Evolutionary conservation across 2,797 vertebrate species (phyloP), one percentile per base, ranked within the genome.

Genomic region (Darevskia mixta): DNA sequence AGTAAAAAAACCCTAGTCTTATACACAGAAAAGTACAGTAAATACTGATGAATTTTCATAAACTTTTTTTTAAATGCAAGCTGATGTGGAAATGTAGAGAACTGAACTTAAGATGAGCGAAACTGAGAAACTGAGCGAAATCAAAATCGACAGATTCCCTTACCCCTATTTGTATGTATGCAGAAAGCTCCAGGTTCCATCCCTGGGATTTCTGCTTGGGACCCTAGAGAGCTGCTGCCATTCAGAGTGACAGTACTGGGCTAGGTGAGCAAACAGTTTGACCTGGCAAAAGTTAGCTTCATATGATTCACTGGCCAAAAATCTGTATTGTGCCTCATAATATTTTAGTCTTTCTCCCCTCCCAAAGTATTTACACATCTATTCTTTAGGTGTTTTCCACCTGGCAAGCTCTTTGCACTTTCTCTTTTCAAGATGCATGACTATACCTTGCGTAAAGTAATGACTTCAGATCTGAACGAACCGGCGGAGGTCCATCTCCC

Each of bases 371-470:
- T 83, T n/a, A 25, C 18, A 9, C 49, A 23, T 49, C 82, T 72
- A 10, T 72, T 49, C 20, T n/a, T 38, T 15, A 38, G 25, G 1
- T 35, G 25, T 27, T 20, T 35, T 20, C 71, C 38, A 15, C 23
- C 27, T 20, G 38, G 29, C 18, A 20, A 35, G 27, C 8, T 20
- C 5, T 61, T 3, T 85, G 79, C 82, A 29, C 84, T 91, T 94
- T 79, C 61, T 95, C 41, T 94, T 90, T 90, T 81, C 77, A 92
- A 97, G 97, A 79, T 79, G 27, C 23, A 87, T 7, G 95, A 94
- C 87, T 97, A 95, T 3, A 15, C 90, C 79, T 93, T 98, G 85
- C 93, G 90, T 17, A 95, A 95, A 81, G 94, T 95, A 91, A 95
- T 97, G 93, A 89, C 92, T 66, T 92, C 93, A 72, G 91, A 95